These are phyloP conservation scores for Oncorhynchus tshawytscha DNA, from an alignment of 2,113 vertebrate genomes.

Conservation along the genomic window DNA sequence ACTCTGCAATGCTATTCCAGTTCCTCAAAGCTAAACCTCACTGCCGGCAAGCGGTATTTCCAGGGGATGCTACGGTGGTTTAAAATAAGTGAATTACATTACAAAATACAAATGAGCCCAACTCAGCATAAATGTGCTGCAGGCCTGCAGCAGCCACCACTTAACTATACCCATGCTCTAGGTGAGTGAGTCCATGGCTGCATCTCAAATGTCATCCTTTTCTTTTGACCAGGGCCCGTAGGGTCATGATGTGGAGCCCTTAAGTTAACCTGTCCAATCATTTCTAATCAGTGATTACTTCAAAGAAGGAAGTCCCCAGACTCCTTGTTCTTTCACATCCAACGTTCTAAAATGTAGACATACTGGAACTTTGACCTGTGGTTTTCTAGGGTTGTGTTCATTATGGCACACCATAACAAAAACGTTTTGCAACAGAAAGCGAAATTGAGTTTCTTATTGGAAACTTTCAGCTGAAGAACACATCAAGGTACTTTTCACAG, in stretches of 20 bases:
- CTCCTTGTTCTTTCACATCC: neutral
- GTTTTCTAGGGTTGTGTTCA: constrained; percentile 7
- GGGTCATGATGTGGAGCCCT: too few species aligned
- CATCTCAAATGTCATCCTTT: too few species aligned
- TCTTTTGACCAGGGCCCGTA: too few species aligned
- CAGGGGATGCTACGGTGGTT: constrained; percentile 24
- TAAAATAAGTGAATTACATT: constrained; percentile 29
- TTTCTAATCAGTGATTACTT: too few species aligned
- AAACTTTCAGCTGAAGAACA: too few species aligned
- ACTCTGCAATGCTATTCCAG: constrained; percentile 33
- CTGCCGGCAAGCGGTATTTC: constrained; percentile 29
- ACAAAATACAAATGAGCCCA: neutral
- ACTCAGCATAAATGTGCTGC: neutral
- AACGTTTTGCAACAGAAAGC: too few species aligned
- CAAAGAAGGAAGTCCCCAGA: neutral
- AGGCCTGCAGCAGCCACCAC: neutral
- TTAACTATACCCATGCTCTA: neutral
- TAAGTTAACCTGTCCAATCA: too few species aligned
- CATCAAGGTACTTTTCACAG: too few species aligned
- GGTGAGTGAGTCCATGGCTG: neutral
- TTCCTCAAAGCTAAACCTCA: constrained; percentile 40
- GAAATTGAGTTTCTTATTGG: too few species aligned
- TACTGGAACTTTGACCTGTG: neutral
- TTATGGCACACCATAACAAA: too few species aligned
- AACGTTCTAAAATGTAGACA: neutral